Evolutionary conservation across 2,113 vertebrate genomes (phyloP), one percentile per base, ranked within the genome.

Genomic region (Protobothrops mucrosquamatus): DNA sequence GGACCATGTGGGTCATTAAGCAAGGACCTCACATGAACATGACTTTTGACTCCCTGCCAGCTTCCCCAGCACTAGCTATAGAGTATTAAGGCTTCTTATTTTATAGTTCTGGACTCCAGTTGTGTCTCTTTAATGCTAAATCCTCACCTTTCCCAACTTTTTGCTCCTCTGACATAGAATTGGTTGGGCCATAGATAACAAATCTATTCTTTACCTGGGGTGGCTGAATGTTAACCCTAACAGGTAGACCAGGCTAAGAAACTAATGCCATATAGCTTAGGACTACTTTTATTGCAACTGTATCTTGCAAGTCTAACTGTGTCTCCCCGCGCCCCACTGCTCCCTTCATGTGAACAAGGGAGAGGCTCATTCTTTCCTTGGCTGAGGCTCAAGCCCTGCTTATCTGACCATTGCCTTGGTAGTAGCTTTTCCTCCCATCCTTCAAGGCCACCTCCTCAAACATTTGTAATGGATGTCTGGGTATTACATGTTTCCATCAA

Each of bases 251-350:
- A 74, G 69, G 2, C 15, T 39, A 74, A 39, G n/a, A 20, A 34
- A 74, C 15, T 1, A 34, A 74, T 74, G n/a, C 15, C 6, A 34
- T 74, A 34, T 34, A 74, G 5, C 14, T 74, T 34, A 74, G 69
- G n/a, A 39, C 5, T 74, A 74, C 18, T 74, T 74, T 74, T 20
- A 74, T 74, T 74, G 69, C n/a, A 74, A 34, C 15, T 20, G 14
- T 39, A 74, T 39, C n/a, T 74, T 74, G 69, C n/a, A 74, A 20
- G 1, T 39, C n/a, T 74, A 18, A 64, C 61, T 64, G 61, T 74
- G n/a, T 74, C 6, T 0, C 14, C 29, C 64, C 5, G 1, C 0
- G 2, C n/a, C n/a, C 2, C n/a, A 2, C n/a, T 7, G 6, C n/a
- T 39, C 3, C 6, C 15, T 34, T 74, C 69, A 39, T 39, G 69